Conservation (phyloP, 2,888 invertebrate genomes). For the Diplolepis rosae region DNA sequence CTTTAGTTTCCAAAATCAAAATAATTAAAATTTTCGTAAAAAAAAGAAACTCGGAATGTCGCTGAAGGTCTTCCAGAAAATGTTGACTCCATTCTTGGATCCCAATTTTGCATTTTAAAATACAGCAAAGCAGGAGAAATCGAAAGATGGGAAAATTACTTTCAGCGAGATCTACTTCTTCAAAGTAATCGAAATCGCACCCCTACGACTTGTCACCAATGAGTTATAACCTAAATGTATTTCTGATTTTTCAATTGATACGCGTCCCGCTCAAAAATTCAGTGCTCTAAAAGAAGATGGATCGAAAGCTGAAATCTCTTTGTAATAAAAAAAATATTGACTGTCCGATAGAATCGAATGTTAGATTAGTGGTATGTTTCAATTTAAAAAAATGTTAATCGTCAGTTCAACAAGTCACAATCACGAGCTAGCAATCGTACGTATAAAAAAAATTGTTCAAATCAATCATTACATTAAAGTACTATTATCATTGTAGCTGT, state of each 20-base stretch:
- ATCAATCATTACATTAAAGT: not conserved
- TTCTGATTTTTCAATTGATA: not conserved
- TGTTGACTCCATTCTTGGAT: not conserved
- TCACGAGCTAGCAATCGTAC: not conserved
- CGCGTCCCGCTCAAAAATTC: not conserved
- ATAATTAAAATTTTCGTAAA: not conserved
- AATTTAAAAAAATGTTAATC: not conserved
- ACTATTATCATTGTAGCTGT: not conserved
- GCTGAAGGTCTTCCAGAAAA: not conserved
- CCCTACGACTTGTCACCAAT: conserved; percentile 4
- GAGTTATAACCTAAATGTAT: not conserved
- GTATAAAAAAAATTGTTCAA: not conserved
- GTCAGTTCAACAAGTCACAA: not conserved
- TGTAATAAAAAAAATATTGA: not conserved
- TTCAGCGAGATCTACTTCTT: conserved; percentile 55
- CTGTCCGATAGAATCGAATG: not conserved
- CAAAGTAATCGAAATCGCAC: conserved; percentile 27
- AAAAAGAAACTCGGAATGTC: not conserved
- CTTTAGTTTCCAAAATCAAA: not conserved
- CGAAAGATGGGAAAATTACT: conserved; percentile 33
- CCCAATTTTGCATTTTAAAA: not conserved
- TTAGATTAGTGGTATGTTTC: not conserved
- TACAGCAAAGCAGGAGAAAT: not conserved
- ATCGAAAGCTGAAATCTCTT: conserved; percentile 9
- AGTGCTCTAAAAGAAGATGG: not conserved